Evolutionary conservation across 2,888 invertebrate genomes (phyloP).

Genomic region (Drosophila fulvimacula): DNA sequence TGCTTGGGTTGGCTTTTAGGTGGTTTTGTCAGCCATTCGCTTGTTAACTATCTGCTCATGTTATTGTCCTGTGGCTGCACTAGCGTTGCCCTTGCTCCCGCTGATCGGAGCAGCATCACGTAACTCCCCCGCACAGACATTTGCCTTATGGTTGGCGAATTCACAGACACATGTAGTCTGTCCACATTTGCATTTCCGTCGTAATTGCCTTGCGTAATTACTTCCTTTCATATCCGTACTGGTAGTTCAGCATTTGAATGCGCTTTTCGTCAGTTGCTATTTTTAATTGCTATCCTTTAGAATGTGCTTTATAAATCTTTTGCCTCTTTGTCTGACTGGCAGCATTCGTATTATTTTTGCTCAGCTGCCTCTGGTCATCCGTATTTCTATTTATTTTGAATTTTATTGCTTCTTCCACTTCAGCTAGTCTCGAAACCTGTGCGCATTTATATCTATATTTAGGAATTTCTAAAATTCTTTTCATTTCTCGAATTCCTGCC

Average conservation of each 20-base stretch:
- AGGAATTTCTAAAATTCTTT: background rate
- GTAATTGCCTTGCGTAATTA: slow-evolving; percentile 6
- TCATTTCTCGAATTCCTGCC: background rate
- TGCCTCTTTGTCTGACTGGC: background rate
- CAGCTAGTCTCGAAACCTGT: background rate
- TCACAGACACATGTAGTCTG: slow-evolving; percentile 1
- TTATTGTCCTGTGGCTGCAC: slow-evolving; percentile 25
- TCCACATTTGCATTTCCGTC: background rate
- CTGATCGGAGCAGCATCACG: slow-evolving; percentile 2
- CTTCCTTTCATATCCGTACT: background rate
- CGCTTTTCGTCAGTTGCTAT: no score
- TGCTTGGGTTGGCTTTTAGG: slow-evolving; percentile 13
- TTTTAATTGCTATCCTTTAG: background rate
- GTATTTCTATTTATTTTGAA: background rate
- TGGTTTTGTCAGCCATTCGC: slow-evolving; percentile 19
- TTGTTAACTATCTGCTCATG: slow-evolving; percentile 54
- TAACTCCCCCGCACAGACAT: background rate
- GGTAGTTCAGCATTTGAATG: background rate
- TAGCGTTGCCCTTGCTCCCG: no score
- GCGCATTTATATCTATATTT: background rate
- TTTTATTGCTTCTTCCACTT: background rate
- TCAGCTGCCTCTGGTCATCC: background rate
- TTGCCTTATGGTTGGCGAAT: background rate
- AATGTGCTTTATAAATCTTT: background rate
- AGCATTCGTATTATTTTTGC: background rate